A percentile compares a stretch with the other conserved stretches of the same genome.
Evolutionary conservation across 2,888 invertebrate species (phyloP).

Genomic region (Caenorhabditis parvicauda): DNA sequence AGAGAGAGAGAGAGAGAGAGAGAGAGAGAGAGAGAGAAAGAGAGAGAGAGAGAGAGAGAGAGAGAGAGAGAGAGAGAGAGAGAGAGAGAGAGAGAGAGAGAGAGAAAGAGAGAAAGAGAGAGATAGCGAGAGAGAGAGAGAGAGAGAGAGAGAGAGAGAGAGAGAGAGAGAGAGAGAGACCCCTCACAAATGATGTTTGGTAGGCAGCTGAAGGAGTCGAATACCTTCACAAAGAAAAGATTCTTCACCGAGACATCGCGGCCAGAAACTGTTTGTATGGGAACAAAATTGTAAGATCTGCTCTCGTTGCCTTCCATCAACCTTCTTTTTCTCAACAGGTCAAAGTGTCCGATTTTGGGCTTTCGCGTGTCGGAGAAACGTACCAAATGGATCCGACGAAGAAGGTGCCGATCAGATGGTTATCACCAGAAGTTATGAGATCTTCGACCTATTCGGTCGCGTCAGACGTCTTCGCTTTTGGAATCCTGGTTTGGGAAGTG

Average conservation of each 20-base stretch:
- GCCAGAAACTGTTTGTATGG: conserved; percentile 39
- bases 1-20: no score
- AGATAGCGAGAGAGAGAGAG: no score
- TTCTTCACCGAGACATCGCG: conserved; percentile 37
- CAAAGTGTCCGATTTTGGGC: conserved; percentile 36
- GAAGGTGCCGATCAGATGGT: conserved; percentile 45
- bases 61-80: no score
- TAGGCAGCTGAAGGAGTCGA: conserved; percentile 40
- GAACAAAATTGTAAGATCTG: conserved; percentile 9
- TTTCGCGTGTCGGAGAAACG: conserved; percentile 24
- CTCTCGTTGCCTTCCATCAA: neutral
- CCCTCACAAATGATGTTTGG: no score
- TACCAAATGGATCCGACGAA: conserved; percentile 29
- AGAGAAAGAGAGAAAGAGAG: no score
- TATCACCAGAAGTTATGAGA: conserved; percentile 39
- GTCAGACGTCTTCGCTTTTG: conserved; percentile 40
- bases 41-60: no score
- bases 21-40: no score
- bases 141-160: no score
- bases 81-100: no score
- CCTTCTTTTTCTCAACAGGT: conserved; percentile 8
- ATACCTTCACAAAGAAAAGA: conserved; percentile 27
- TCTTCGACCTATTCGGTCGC: conserved; percentile 27
- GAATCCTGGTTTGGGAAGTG: conserved; percentile 32
- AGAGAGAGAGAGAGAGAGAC: no score